These are phyloP conservation scores for Dynastes tityus DNA, from an alignment of 2,888 invertebrate species.

Conservation along the genomic window DNA sequence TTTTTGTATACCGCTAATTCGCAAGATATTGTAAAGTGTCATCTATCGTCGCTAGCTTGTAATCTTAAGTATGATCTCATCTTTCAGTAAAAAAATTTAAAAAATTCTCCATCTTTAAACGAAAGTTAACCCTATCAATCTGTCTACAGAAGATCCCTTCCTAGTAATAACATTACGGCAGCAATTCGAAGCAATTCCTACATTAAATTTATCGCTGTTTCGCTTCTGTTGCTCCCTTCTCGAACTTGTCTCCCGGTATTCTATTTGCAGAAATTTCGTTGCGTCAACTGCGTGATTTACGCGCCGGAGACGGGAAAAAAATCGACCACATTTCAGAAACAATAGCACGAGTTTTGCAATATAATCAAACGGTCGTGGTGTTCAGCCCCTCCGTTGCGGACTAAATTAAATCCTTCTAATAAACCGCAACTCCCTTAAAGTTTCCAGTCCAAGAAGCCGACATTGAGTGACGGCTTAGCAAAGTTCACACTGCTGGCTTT, in stretches of 20 bases:
- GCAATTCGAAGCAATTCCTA: too few species aligned
- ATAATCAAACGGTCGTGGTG: slow-evolving; percentile 59
- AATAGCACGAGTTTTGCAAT: slow-evolving; percentile 38
- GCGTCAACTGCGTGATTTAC: slow-evolving; percentile 31
- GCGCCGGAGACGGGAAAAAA: slow-evolving; percentile 1
- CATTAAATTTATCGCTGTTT: too few species aligned
- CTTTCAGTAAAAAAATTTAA: too few species aligned
- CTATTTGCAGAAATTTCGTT: slow-evolving; percentile 17
- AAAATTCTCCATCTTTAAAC: too few species aligned
- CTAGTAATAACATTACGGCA: too few species aligned
- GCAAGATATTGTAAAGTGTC: too few species aligned
- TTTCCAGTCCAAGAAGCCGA: slow-evolving; percentile 59
- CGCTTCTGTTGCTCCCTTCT: neutral
- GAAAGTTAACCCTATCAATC: too few species aligned
- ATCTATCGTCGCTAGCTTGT: too few species aligned
- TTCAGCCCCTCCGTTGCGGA: slow-evolving; percentile 56
- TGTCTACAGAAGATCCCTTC: too few species aligned
- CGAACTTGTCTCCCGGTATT: neutral
- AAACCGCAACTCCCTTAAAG: slow-evolving; percentile 58
- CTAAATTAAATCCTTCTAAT: slow-evolving; percentile 62
- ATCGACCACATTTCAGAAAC: slow-evolving; percentile 36
- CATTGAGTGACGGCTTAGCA: slow-evolving; percentile 60
- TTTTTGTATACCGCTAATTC: too few species aligned
- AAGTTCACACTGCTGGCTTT: slow-evolving; percentile 23
- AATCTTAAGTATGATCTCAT: too few species aligned